These are phyloP conservation scores for Cheilosia variabilis DNA, from an alignment of 2,888 invertebrate species.

Conservation along the genomic window DNA sequence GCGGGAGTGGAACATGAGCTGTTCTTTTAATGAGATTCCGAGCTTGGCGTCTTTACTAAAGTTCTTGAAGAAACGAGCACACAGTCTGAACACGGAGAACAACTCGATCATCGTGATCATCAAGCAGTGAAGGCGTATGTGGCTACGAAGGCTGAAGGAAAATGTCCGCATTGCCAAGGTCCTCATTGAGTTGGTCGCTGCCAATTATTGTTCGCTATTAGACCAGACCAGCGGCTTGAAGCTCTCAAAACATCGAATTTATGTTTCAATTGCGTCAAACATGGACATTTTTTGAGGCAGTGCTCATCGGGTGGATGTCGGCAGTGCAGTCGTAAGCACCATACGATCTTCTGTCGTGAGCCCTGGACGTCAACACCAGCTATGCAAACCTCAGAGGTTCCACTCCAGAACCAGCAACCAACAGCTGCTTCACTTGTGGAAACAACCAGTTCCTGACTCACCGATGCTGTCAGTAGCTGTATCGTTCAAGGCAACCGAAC, in stretches of 20 bases:
- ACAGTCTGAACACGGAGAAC: slow-evolving; percentile 22
- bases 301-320: slow-evolving; percentile 32
- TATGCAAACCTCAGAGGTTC: no score
- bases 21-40: slow-evolving; percentile 19
- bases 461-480: no score
- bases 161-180: slow-evolving; percentile 31
- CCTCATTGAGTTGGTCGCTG: slow-evolving; percentile 19
- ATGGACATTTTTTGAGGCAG: slow-evolving; percentile 41
- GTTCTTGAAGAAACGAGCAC: slow-evolving; percentile 46
- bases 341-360: slow-evolving; percentile 13
- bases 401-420: no score
- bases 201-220: slow-evolving; percentile 17
- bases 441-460: no score
- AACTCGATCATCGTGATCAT: not conserved
- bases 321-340: slow-evolving; percentile 32
- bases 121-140: slow-evolving; percentile 1
- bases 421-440: no score
- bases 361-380: not conserved
- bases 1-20: slow-evolving; percentile 35
- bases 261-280: slow-evolving; percentile 44
- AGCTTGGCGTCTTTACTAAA: not conserved
- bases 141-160: not conserved
- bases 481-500: no score
- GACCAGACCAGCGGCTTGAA: slow-evolving; percentile 3
- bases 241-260: not conserved